phyloP scores from a whole-genome alignment of 2,888 invertebrate genomes.

The Sarcophaga subvicina region DNA sequence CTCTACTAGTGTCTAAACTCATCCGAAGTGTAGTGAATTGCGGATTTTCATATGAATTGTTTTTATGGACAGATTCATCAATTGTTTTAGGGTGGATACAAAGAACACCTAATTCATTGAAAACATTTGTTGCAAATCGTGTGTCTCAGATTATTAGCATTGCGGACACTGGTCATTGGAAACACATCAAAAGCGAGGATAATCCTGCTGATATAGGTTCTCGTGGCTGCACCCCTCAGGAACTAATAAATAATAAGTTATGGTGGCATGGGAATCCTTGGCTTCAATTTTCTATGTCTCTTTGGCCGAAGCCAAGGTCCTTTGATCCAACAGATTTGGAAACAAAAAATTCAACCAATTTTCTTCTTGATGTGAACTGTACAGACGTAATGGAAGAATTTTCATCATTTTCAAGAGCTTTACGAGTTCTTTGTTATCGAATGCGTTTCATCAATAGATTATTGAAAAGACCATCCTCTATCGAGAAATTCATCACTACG shows the following conservation, averaged over 20 bases:
- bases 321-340: constrained; percentile 33
- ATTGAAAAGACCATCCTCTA: too few relatives aligned
- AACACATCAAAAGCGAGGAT: neutral
- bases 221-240: constrained; percentile 7
- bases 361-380: neutral
- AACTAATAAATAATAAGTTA: neutral
- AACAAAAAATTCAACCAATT: neutral
- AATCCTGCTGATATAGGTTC: constrained; percentile 28
- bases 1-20: neutral
- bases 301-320: neutral
- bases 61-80: neutral
- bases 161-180: neutral
- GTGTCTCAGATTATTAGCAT: neutral
- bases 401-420: constrained; percentile 15
- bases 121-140: neutral
- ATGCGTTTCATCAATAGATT: constrained; percentile 4
- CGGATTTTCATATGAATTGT: neutral
- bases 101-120: neutral
- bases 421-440: constrained; percentile 8
- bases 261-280: constrained; percentile 41
- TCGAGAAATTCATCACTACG: neutral
- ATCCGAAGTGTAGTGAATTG: neutral
- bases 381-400: constrained; percentile 23
- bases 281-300: neutral
- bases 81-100: neutral